Evolutionary conservation across 2,797 vertebrate genomes (phyloP).

Genomic region (Mormyrus hasselquistii): DNA sequence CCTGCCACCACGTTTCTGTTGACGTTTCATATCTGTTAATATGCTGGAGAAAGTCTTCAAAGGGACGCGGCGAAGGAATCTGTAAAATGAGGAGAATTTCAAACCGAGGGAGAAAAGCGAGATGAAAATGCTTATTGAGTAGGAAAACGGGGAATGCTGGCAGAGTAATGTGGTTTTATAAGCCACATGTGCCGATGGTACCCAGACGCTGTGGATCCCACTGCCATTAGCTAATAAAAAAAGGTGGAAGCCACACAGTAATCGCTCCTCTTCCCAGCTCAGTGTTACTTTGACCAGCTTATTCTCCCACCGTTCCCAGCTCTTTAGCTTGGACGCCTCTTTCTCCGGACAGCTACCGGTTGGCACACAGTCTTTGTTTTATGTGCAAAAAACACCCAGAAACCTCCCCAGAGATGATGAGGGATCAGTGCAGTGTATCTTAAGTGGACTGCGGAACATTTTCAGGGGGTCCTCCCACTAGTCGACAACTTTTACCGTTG

Average conservation of each 20-base stretch:
- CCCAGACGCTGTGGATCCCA: conserved; percentile 18
- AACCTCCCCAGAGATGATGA: neutral
- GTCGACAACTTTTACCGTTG: neutral
- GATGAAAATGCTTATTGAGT: conserved; percentile 7
- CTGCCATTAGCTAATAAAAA: conserved; percentile 19
- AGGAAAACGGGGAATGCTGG: conserved; percentile 1
- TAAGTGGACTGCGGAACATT: neutral
- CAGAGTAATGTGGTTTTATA: conserved; percentile 12
- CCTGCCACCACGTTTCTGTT: neutral
- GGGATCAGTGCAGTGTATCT: neutral
- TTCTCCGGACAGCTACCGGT: neutral
- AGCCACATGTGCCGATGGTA: neutral
- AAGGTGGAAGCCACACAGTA: neutral
- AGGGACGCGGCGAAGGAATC: conserved; percentile 8
- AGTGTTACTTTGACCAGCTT: neutral
- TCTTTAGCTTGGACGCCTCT: neutral
- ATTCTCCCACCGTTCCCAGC: neutral
- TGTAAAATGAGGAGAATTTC: conserved; percentile 21
- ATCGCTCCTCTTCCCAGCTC: neutral
- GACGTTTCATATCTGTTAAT: conserved; percentile 11
- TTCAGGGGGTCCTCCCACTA: neutral
- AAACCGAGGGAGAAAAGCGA: neutral
- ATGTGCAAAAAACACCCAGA: neutral
- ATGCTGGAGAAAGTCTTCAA: neutral
- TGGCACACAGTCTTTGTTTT: neutral